Conservation (phyloP, 2,113 vertebrate species). For the Gavialis gangeticus region DNA sequence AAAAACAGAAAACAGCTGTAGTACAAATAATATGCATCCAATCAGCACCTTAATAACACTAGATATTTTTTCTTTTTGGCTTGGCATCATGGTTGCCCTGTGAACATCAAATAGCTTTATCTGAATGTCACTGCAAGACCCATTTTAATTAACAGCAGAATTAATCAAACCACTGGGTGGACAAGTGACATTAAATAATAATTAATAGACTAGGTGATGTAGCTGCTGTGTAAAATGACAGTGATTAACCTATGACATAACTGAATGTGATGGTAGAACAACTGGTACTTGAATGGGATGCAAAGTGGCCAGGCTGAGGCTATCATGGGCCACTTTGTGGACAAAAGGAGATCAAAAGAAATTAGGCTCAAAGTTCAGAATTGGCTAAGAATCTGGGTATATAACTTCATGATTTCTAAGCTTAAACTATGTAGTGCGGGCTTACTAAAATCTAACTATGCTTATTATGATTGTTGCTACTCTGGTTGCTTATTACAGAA, state of each 20-base stretch:
- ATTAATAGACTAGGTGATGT: conserved; percentile 28
- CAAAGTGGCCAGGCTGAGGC: rapidly evolving
- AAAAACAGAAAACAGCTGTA: background rate
- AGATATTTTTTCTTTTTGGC: background rate
- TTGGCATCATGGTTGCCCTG: background rate
- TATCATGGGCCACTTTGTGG: background rate
- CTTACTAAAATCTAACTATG: background rate
- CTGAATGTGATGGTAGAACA: background rate
- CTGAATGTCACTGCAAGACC: background rate
- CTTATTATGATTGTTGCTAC: background rate
- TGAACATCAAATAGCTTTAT: conserved; percentile 6
- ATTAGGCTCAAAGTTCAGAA: background rate
- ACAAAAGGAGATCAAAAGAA: background rate
- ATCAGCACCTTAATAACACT: background rate
- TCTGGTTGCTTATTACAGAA: background rate
- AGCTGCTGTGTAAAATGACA: conserved; percentile 17
- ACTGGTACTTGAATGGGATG: background rate
- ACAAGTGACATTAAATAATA: conserved; percentile 46
- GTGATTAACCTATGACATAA: conserved; percentile 39
- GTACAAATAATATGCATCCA: background rate
- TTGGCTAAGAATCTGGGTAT: background rate
- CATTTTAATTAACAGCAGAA: conserved; percentile 38
- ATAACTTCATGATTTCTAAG: background rate
- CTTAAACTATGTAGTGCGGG: background rate
- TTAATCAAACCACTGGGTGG: conserved; percentile 12